Conservation (phyloP, 2,113 vertebrate species). For the Struthio camelus region DNA sequence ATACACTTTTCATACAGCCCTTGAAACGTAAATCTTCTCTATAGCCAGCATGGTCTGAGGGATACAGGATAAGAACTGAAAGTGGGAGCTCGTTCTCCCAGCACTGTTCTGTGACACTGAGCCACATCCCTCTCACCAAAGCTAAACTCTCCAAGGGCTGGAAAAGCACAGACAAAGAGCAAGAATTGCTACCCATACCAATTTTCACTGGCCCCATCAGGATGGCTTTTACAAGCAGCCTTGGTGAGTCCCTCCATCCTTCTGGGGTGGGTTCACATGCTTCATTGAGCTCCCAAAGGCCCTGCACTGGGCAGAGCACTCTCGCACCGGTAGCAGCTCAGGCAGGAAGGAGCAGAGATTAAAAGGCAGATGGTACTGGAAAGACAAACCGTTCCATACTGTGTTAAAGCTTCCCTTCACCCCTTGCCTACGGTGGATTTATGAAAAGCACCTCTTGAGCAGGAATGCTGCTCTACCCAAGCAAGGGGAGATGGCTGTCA, state of each 20-base stretch:
- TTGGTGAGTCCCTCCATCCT: not conserved
- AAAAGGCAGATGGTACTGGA: not conserved
- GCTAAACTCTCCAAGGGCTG: not conserved
- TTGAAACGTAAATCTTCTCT: not conserved
- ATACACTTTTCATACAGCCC: rapidly evolving
- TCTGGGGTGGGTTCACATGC: not conserved
- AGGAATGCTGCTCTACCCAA: not conserved
- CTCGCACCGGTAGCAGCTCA: not conserved
- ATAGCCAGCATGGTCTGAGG: not conserved
- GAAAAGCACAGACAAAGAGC: not conserved
- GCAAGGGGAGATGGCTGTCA: not conserved
- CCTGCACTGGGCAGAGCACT: not conserved
- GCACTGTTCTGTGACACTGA: not conserved
- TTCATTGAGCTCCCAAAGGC: not conserved
- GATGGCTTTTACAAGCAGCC: rapidly evolving
- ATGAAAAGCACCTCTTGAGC: not conserved
- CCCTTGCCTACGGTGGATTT: not conserved
- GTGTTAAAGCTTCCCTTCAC: not conserved
- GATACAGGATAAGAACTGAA: rapidly evolving
- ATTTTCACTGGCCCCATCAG: not conserved
- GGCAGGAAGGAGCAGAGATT: not conserved
- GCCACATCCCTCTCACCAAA: rapidly evolving
- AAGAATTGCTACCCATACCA: not conserved
- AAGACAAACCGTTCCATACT: not conserved
- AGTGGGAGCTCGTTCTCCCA: not conserved